phyloP scores from a whole-genome alignment of 2,888 invertebrate species.

The Trilocha varians region DNA sequence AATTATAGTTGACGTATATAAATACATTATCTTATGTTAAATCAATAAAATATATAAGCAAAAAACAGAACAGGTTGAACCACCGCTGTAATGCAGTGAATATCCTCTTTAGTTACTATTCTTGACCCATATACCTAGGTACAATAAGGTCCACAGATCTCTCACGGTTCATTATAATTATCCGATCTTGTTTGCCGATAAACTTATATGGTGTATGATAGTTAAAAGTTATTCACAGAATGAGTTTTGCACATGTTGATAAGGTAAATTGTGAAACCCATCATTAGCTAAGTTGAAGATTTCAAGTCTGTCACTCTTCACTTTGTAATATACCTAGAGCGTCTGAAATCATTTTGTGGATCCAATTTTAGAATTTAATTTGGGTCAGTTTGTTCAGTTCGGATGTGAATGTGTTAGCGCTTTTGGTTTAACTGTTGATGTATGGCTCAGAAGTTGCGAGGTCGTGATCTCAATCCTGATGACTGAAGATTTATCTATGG shows the following conservation, averaged over 20 bases:
- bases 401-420: neutral
- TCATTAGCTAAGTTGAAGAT: no score
- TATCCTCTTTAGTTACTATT: no score
- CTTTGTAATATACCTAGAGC: neutral
- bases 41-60: no score
- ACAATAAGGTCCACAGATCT: no score
- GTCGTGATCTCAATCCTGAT: neutral
- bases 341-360: neutral
- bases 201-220: no score
- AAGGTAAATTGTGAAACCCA: no score
- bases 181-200: no score
- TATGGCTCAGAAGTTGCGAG: neutral
- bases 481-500: neutral
- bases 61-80: no score
- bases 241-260: neutral
- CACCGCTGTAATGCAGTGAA: no score
- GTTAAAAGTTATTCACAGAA: neutral
- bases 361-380: neutral
- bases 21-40: no score
- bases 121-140: no score
- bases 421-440: neutral
- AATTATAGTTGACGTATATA: neutral
- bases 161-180: no score
- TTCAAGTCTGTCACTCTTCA: neutral
- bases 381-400: neutral